Conservation (phyloP, 2,888 invertebrate species). For the Invenusta paracnida region DNA sequence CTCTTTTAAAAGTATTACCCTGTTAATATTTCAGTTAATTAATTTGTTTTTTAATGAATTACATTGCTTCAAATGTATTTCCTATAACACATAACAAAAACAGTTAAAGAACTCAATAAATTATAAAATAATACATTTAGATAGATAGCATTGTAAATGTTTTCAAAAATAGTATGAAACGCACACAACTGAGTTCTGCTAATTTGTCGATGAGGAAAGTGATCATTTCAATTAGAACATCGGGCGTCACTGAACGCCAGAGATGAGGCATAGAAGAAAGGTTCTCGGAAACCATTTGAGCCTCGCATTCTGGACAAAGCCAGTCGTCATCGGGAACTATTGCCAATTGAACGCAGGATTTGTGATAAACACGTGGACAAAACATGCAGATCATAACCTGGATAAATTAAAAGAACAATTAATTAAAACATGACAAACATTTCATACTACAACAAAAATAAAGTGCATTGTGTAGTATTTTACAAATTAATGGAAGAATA, state of each 20-base stretch:
- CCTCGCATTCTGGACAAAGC: slow-evolving; percentile 81
- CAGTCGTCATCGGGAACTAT: slow-evolving; percentile 63
- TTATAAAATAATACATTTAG: too few relatives aligned
- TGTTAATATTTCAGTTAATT: too few relatives aligned
- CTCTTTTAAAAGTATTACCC: too few relatives aligned
- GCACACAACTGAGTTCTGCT: slow-evolving; percentile 1
- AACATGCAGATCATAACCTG: slow-evolving; percentile 67
- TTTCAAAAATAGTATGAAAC: neutral
- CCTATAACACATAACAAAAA: too few relatives aligned
- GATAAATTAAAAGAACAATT: neutral
- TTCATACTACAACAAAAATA: too few relatives aligned
- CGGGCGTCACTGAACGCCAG: neutral
- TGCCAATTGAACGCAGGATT: slow-evolving; percentile 66
- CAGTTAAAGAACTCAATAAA: too few relatives aligned
- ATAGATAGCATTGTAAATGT: too few relatives aligned
- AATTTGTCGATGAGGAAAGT: neutral
- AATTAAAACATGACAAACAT: too few relatives aligned
- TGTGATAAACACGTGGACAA: slow-evolving; percentile 79
- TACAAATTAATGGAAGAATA: too few relatives aligned
- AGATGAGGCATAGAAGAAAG: neutral
- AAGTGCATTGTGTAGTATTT: too few relatives aligned
- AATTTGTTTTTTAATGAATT: too few relatives aligned
- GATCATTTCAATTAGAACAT: neutral
- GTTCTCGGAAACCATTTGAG: slow-evolving; percentile 44
- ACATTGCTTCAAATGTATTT: too few relatives aligned